Percentiles rank a stretch among this genome's conserved stretches.
These are phyloP conservation scores for Apoda limacodes DNA, from an alignment of 2,888 invertebrate genomes.

Conservation along the genomic window DNA sequence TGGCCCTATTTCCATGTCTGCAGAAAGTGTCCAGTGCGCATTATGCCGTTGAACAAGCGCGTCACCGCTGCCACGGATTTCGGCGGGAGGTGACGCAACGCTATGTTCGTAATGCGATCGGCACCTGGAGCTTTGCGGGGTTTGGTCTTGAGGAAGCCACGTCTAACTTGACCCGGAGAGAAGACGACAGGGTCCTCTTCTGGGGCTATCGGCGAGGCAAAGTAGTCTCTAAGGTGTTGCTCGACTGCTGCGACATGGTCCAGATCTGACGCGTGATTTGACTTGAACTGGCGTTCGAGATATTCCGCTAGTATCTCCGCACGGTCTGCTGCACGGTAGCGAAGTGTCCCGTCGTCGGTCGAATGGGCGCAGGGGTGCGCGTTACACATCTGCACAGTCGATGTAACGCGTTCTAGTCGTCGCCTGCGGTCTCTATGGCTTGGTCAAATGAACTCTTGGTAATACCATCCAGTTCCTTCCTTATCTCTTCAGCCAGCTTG, in stretches of 20 bases:
- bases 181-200: conserved; percentile 6
- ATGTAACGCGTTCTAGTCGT: too few relatives aligned
- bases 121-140: conserved; percentile 16
- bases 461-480: neutral
- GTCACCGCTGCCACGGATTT: conserved; percentile 7
- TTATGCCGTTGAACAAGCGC: conserved; percentile 15
- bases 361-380: too few relatives aligned
- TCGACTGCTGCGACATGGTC: neutral
- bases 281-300: conserved; percentile 8
- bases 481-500: too few relatives aligned
- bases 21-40: conserved; percentile 14
- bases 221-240: neutral
- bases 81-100: conserved; percentile 9
- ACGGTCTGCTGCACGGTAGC: conserved; percentile 9
- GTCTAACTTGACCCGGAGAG: conserved; percentile 9
- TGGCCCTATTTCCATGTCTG: conserved; percentile 15
- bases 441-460: conserved; percentile 3
- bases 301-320: conserved; percentile 13
- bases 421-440: too few relatives aligned
- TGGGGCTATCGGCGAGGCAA: neutral
- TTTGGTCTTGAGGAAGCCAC: neutral
- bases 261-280: neutral
- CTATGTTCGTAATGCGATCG: conserved; percentile 12
- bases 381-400: too few relatives aligned
- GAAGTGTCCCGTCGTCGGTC: too few relatives aligned